Percentiles rank a stretch among this genome's conserved stretches.
Evolutionary conservation across 2,113 vertebrate genomes (phyloP).

Genomic region (Poeciliopsis turrubarensis): DNA sequence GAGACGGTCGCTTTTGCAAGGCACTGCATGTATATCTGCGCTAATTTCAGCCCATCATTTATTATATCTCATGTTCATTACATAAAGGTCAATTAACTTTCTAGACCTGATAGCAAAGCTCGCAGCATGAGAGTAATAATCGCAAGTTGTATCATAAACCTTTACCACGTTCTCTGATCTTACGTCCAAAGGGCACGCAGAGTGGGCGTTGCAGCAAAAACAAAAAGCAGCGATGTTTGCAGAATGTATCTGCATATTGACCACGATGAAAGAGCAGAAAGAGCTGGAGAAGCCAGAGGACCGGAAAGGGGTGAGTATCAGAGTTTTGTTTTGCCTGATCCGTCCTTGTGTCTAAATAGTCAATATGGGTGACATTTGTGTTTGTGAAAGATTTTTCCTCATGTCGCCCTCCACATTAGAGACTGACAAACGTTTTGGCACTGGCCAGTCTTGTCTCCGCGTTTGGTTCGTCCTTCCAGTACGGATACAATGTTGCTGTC

Average conservation of each 20-base stretch:
- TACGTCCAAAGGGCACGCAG: slow-evolving; percentile 72
- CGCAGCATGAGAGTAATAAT: slow-evolving; percentile 42
- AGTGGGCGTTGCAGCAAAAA: slow-evolving; percentile 13
- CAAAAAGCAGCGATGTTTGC: slow-evolving; percentile 16
- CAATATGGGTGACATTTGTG: slow-evolving; percentile 3
- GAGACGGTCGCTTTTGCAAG: background rate
- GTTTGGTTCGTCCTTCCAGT: slow-evolving; percentile 97
- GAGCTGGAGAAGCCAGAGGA: slow-evolving; percentile 6
- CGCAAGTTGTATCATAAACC: slow-evolving; percentile 14
- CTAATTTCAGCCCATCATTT: background rate
- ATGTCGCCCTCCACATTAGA: slow-evolving; percentile 70
- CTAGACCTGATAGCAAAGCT: slow-evolving; percentile 17
- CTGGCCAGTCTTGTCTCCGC: slow-evolving; percentile 83
- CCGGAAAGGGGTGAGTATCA: slow-evolving; percentile 73
- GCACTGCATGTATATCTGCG: background rate
- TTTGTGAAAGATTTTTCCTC: background rate
- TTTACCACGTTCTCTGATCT: slow-evolving; percentile 30
- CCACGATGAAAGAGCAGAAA: no score
- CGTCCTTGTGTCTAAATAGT: slow-evolving; percentile 3
- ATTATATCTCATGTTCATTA: slow-evolving; percentile 12
- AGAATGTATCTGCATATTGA: background rate
- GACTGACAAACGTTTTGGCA: slow-evolving; percentile 78
- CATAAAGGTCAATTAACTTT: slow-evolving; percentile 1
- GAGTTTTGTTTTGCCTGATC: background rate
- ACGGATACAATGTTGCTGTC: slow-evolving; percentile 92